Conservation (phyloP, 1,140 invertebrate genomes). For the Camponotus floridanus region DNA sequence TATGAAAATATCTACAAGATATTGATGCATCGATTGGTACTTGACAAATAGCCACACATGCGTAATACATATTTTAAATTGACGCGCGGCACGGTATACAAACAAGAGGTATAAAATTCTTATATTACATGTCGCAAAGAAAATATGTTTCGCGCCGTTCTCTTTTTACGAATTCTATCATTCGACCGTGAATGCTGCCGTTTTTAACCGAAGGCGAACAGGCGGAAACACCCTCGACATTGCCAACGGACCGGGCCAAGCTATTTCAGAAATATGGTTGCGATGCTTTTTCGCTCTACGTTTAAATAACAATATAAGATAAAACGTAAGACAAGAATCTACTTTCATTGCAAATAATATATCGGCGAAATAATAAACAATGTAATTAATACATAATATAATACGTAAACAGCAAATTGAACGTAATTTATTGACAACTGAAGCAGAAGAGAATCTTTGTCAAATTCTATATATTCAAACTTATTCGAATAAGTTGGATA, state of each 20-base stretch:
- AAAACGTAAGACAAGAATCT: background rate
- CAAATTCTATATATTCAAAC: background rate
- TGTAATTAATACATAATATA: background rate
- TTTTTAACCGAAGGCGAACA: slow-evolving; percentile 49
- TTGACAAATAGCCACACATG: slow-evolving; percentile 8
- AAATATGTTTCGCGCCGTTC: slow-evolving; percentile 13
- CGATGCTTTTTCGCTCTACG: slow-evolving; percentile 3
- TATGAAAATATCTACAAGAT: slow-evolving; percentile 31
- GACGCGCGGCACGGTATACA: background rate
- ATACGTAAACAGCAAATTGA: background rate
- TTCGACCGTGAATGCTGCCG: slow-evolving; percentile 34
- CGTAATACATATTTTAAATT: slow-evolving; percentile 18
- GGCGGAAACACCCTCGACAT: slow-evolving; percentile 35
- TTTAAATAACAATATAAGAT: slow-evolving; percentile 14
- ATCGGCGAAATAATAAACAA: background rate
- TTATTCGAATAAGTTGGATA: background rate
- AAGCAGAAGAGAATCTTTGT: background rate
- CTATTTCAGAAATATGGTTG: slow-evolving; percentile 38
- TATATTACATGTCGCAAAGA: slow-evolving; percentile 6
- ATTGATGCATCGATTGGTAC: slow-evolving; percentile 28
- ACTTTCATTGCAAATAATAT: background rate
- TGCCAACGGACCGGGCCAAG: slow-evolving; percentile 45
- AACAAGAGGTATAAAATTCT: background rate
- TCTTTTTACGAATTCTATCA: slow-evolving; percentile 26
- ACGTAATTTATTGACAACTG: background rate